These are phyloP conservation scores for Chelonoidis abingdonii DNA, from an alignment of 2,113 vertebrate genomes.

Conservation along the genomic window DNA sequence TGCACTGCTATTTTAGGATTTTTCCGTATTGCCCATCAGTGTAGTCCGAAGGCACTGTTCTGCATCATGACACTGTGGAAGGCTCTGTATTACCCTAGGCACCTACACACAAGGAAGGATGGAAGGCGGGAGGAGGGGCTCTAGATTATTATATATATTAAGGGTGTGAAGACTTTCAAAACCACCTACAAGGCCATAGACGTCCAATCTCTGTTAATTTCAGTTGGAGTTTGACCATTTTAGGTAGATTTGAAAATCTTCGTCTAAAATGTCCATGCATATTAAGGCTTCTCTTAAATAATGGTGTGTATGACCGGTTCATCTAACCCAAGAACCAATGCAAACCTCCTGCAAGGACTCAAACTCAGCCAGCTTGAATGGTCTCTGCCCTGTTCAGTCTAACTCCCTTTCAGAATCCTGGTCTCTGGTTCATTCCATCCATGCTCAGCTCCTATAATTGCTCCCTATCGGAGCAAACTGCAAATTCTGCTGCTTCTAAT, in stretches of 20 bases:
- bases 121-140: too few relatives aligned
- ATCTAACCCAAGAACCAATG: not conserved
- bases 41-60: not conserved
- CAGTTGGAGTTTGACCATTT: not conserved
- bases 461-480: not conserved
- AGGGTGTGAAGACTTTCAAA: not conserved
- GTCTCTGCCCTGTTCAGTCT: not conserved
- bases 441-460: not conserved
- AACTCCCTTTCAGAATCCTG: not conserved
- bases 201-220: not conserved
- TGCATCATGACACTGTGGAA: not conserved
- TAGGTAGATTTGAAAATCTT: not conserved
- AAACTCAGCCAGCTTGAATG: accelerated
- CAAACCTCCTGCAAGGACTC: not conserved
- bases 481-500: not conserved
- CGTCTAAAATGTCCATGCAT: not conserved
- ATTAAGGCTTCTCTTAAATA: not conserved
- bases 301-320: not conserved
- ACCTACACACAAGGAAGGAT: not conserved
- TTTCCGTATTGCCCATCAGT: not conserved
- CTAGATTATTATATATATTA: not conserved
- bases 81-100: accelerated
- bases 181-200: too few relatives aligned
- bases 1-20: not conserved
- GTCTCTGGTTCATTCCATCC: not conserved